Evolutionary conservation across 1,140 invertebrate genomes (phyloP), one percentile per base, ranked within the genome.

Genomic region (Tetramorium simillimum): DNA sequence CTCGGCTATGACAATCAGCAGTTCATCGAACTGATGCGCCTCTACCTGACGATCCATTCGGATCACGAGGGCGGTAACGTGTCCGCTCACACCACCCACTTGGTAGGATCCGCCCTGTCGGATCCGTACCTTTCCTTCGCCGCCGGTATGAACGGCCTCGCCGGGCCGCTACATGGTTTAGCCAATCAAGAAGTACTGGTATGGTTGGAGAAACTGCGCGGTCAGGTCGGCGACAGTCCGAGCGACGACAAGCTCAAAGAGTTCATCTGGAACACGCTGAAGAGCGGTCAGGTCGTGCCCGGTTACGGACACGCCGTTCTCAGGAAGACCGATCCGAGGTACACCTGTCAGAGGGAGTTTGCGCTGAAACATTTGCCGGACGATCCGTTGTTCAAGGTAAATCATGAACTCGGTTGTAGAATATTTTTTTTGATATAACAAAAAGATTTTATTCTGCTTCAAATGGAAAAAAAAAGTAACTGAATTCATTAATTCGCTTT

Each of bases 1-100:
- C 96, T 99, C 16, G 99, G 99, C 63, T 99, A 98, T 95, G 97
- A 98, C 75, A 97, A 98, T 92, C 95, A 96, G 12, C 94, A 97
- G 90, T 99, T 99, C 95, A 97, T 97, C 46, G 99, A 99, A 94
- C 96, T 99, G 43, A 97, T 99, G 97, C 96, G 99, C 86, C 96
- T 99, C 18, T 99, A 99, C 93, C 96, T 99, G 85, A 99, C 99
- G 69, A 99, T 99, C 91, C 99, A 99, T 96, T 98, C 97, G 95
- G 98, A 99, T 94, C 98, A 99, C 95, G 98, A 99, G 95, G 98
- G 99, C 88, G 99, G 99, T 88, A 99, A 99, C 94, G 99, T 99
- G 0, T 98, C 97, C 21, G 99, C 99, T 6, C 99, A 99, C 95
- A 98, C 99, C 0, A 98, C 97, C 21, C 99, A 99, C 95, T 96